phyloP scores from a whole-genome alignment of 2,797 vertebrate genomes.

The Epinephelus malabaricus region DNA sequence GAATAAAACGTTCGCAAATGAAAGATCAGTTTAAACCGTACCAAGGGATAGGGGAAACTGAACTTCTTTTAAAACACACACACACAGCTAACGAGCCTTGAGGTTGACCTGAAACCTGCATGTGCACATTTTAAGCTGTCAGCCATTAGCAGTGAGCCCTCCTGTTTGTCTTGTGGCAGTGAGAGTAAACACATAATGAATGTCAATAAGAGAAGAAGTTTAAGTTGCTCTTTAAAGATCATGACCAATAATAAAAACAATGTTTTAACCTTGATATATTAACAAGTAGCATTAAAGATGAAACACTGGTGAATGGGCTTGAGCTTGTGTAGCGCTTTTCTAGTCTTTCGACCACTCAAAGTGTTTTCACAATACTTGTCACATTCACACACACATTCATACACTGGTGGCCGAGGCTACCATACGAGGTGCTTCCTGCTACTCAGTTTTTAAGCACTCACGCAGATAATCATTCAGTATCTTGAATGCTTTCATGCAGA shows the following conservation, averaged over 20 bases:
- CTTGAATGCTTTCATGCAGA: no score
- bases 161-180: neutral
- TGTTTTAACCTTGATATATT: neutral
- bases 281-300: neutral
- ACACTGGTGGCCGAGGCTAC: no score
- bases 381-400: no score
- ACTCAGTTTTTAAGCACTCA: no score
- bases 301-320: no score
- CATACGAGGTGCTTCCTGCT: no score
- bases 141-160: neutral
- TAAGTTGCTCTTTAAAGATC: neutral
- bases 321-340: no score
- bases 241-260: neutral
- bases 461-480: no score
- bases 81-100: neutral
- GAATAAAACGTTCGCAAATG: neutral
- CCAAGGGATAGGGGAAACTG: neutral
- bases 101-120: conserved; percentile 32
- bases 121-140: conserved; percentile 32
- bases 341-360: no score
- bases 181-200: neutral
- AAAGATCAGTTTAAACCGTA: neutral
- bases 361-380: no score
- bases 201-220: neutral
- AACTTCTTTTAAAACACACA: neutral